phyloP scores from a whole-genome alignment of 2,888 invertebrate genomes.

The Tenthredo amoena region DNA sequence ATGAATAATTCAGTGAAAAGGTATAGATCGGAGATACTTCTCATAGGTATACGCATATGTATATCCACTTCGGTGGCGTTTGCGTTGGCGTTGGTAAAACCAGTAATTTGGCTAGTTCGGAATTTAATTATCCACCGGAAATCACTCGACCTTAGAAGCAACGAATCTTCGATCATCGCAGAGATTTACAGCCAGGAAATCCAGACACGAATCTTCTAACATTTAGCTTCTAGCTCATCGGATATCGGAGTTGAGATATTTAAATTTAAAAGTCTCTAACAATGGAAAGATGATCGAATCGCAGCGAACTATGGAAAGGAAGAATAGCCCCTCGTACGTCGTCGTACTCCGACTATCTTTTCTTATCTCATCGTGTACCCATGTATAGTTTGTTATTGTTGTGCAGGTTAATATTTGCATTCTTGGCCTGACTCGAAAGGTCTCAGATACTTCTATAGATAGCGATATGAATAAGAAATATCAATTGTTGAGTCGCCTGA shows the following conservation, averaged over 20 bases:
- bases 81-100: neutral
- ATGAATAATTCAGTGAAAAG: neutral
- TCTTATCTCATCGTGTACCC: neutral
- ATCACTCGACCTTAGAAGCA: neutral
- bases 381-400: neutral
- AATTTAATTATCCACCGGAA: neutral
- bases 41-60: neutral
- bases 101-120: neutral
- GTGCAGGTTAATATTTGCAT: neutral
- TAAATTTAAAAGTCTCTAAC: neutral
- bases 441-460: neutral
- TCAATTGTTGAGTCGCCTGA: constrained; percentile 4
- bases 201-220: neutral
- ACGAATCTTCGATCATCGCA: neutral
- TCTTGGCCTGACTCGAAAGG: neutral
- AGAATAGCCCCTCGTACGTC: neutral
- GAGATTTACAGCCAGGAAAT: neutral
- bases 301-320: neutral
- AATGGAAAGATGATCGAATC: neutral
- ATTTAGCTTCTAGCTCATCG: neutral
- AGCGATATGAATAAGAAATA: neutral
- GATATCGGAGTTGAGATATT: neutral
- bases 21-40: neutral
- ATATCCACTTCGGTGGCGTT: neutral
- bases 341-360: neutral